phyloP scores from a whole-genome alignment of 1,140 invertebrate genomes.

The Augochlora pura region DNA sequence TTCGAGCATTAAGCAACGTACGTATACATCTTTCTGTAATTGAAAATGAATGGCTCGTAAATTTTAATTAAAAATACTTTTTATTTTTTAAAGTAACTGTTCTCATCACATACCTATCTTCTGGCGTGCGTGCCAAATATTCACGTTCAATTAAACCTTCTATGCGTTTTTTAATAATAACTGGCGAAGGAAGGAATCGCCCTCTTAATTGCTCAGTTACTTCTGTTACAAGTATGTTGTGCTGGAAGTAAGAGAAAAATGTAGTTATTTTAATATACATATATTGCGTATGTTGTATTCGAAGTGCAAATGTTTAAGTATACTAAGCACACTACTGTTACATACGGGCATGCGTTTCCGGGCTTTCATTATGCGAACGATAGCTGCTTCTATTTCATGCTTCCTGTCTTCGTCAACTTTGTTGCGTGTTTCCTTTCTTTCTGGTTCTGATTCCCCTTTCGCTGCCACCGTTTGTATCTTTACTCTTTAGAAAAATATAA shows the following conservation, averaged over 20 bases:
- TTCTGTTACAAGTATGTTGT: conserved; percentile 97
- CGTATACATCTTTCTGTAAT: conserved; percentile 91
- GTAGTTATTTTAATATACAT: neutral
- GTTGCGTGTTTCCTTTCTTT: conserved; percentile 97
- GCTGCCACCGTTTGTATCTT: conserved; percentile 97
- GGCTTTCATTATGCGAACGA: conserved; percentile 99
- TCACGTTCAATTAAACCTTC: conserved; percentile 99
- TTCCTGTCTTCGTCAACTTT: conserved; percentile 99
- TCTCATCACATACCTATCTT: conserved; percentile 87
- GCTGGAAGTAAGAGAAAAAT: conserved; percentile 80
- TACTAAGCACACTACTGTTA: conserved; percentile 39
- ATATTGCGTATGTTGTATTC: neutral
- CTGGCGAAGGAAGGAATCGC: conserved; percentile 97
- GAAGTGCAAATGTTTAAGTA: too few relatives aligned
- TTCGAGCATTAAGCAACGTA: conserved; percentile 90
- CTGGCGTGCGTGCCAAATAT: conserved; percentile 97
- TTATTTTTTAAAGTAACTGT: neutral
- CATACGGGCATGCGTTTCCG: conserved; percentile 94
- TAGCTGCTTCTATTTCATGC: conserved; percentile 99
- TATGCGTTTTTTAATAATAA: conserved; percentile 99
- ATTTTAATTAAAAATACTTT: neutral
- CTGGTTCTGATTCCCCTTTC: conserved; percentile 99
- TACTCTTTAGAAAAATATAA: conserved; percentile 82
- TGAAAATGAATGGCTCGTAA: conserved; percentile 37
- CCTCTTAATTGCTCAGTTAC: conserved; percentile 98